Percentiles rank a stretch among this genome's conserved stretches.
These are phyloP conservation scores for Triops cancriformis DNA, from an alignment of 1,140 invertebrate species.

Conservation along the genomic window DNA sequence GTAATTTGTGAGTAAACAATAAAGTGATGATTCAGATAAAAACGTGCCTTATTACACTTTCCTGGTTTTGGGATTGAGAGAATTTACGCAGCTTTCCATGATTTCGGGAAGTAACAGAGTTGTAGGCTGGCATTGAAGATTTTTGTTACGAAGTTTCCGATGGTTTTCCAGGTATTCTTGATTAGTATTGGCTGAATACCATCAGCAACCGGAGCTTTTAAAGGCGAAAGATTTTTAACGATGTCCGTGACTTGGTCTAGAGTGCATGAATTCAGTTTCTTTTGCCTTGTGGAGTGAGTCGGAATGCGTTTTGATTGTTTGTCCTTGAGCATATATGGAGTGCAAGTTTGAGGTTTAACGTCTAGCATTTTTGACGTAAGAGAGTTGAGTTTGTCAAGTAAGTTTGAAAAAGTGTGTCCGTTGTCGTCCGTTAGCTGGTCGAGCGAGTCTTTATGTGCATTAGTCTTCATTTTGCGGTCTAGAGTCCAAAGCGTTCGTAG, in stretches of 20 bases:
- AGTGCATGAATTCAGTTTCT: background rate
- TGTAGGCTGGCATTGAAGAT: background rate
- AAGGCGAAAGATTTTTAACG: background rate
- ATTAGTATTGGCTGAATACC: background rate
- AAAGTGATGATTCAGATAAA: too few relatives aligned
- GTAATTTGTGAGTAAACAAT: too few relatives aligned
- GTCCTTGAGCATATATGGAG: background rate
- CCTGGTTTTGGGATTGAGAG: background rate
- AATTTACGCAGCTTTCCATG: slow-evolving; percentile 7
- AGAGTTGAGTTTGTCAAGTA: slow-evolving; percentile 18
- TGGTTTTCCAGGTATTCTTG: background rate
- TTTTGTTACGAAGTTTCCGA: background rate
- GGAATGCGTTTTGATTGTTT: background rate
- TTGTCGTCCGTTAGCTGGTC: slow-evolving; percentile 15
- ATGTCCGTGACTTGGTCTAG: background rate
- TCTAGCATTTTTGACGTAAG: background rate
- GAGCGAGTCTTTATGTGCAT: too few relatives aligned
- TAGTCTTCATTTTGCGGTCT: too few relatives aligned
- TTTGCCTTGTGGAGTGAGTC: background rate
- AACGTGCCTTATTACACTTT: too few relatives aligned
- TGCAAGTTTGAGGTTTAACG: background rate
- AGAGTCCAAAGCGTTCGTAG: background rate
- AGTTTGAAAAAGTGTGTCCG: too few relatives aligned
- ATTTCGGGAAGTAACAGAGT: background rate
- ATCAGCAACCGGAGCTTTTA: background rate